Base-by-base conservation (phyloP, 1,140 invertebrate genomes). In the Cydia splendana region DNA sequence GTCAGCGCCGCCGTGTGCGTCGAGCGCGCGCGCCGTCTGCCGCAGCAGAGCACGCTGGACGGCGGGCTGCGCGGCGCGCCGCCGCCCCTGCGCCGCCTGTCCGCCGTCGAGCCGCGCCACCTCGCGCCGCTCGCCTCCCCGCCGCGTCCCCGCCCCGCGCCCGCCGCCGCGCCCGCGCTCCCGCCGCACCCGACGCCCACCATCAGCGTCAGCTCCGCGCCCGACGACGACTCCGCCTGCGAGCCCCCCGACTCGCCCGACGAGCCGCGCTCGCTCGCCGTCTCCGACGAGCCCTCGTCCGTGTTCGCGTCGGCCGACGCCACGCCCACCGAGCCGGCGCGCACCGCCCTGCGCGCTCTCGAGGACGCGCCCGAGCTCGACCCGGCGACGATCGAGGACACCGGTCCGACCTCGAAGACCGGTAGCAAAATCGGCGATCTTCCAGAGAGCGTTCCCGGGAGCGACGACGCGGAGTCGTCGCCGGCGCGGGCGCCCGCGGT, bases 191-290 rank as follows among this genome's bases (percentile, higher is more conserved):
- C 92, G 79, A 94, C 95, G 6, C 96, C 96, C n/a, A 93, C 95
- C 45, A 96, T 96, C 80, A 96, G 95, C 88, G 95, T 96, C 38
- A 96, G 95, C 89, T 95, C 95, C 3, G 96, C 95, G 45, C 94
- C 94, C 12, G 95, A 96, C 75, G 95, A 96, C 67, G 83, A 94
- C 38, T 87, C 92, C 20, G 90, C 88, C 7, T 93, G 93, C 79
- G 85, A 87, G 10, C 83, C 87, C 24, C 79, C 84, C 51, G 81
- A 75, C 53, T 86, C 88, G 12, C 86, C 90, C 15, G 87, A 87
- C 24, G 88, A 87, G 75, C 82, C 85, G 48, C 86, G 87, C 34
- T 90, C 87, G n/a, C 76, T 85, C 18, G 84, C 83, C 51, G 83
- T 86, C 20, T 87, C 88, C 7, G 88, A 92, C 74, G 88, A 93